A percentile compares a stretch with the other conserved stretches of the same genome.
Evolutionary conservation across 2,113 vertebrate species (phyloP).

Genomic region (Oreochromis aureus): DNA sequence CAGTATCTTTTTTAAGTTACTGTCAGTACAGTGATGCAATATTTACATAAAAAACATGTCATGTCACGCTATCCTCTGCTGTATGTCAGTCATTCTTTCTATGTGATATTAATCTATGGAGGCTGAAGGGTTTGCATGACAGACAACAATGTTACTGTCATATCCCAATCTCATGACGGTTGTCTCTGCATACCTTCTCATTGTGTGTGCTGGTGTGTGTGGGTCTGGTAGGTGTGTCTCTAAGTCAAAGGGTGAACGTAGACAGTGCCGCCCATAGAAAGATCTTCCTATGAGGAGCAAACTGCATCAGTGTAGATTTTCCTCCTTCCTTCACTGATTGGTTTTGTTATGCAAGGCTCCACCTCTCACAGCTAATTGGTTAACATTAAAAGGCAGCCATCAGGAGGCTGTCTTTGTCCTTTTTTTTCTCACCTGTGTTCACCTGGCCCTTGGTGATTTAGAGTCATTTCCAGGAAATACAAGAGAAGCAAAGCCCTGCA

Average conservation of each 20-base stretch:
- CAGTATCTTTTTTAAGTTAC: neutral
- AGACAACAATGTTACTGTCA: neutral
- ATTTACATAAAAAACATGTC: neutral
- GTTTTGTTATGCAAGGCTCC: neutral
- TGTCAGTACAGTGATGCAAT: neutral
- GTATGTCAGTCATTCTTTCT: neutral
- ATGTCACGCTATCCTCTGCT: neutral
- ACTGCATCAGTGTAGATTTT: neutral
- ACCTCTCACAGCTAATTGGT: slow-evolving; percentile 12
- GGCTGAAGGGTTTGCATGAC: neutral
- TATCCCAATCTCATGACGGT: neutral
- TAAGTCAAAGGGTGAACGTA: neutral
- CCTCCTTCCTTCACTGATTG: neutral
- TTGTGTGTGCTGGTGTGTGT: neutral
- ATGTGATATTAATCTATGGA: slow-evolving; percentile 26
- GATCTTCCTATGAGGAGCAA: neutral
- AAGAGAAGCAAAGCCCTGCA: neutral
- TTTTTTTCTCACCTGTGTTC: neutral
- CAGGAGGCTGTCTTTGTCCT: neutral
- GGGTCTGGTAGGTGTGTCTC: neutral
- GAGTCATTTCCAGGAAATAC: neutral
- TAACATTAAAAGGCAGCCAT: neutral
- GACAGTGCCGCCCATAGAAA: neutral
- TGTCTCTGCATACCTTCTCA: neutral
- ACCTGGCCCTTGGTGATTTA: neutral